These are phyloP conservation scores for Drosophila suboccidentalis DNA, from an alignment of 2,888 invertebrate genomes.

Conservation along the genomic window DNA sequence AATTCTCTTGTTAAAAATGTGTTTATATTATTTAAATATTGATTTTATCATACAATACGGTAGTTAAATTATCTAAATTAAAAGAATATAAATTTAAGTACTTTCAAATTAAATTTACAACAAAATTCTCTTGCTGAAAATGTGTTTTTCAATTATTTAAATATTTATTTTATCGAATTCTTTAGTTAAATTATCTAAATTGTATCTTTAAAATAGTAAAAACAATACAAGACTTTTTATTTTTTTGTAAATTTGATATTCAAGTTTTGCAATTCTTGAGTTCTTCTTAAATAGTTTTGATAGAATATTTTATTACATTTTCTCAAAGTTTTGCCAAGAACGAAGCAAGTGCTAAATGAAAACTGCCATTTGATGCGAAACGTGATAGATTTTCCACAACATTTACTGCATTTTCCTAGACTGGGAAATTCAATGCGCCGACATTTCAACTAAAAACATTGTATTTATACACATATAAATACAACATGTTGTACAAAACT, in stretches of 20 bases:
- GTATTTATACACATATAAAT: not conserved
- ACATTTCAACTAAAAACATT: slow-evolving; percentile 1
- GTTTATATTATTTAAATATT: no score
- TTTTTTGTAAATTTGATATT: not conserved
- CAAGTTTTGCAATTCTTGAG: not conserved
- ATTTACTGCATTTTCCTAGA: not conserved
- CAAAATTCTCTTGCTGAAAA: no score
- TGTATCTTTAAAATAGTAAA: no score
- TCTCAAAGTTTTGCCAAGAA: not conserved
- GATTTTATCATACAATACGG: not conserved
- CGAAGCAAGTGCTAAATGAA: not conserved
- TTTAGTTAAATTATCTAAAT: no score
- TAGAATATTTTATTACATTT: not conserved
- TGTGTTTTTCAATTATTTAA: no score
- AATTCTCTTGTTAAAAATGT: no score
- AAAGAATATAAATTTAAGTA: no score
- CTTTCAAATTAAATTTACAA: no score
- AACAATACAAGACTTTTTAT: not conserved
- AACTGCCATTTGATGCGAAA: slow-evolving; percentile 23
- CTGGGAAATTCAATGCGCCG: slow-evolving; percentile 10
- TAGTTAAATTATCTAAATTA: not conserved
- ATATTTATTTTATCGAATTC: no score
- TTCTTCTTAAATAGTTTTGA: not conserved
- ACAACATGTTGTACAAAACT: not conserved
- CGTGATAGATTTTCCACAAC: slow-evolving; percentile 21